A percentile compares a stretch with the other conserved stretches of the same genome.
Evolutionary conservation across 2,888 invertebrate species (phyloP).

Genomic region (Limenitis camilla): DNA sequence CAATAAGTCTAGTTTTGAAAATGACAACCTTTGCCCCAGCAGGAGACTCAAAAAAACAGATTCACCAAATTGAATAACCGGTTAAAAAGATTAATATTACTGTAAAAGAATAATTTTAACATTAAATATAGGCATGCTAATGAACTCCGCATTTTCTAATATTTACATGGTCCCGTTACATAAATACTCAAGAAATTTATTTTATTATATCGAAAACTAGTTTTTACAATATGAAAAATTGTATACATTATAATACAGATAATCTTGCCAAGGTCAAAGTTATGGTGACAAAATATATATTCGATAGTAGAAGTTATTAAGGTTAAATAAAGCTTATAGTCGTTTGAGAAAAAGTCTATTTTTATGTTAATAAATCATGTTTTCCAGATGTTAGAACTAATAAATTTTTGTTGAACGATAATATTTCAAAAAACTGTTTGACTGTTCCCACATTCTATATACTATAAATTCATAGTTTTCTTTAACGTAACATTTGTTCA

Average conservation of each 20-base stretch:
- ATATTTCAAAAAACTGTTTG: too few species aligned
- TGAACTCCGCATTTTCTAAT: background rate
- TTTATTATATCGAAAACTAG: too few species aligned
- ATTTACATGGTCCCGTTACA: background rate
- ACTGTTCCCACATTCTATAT: too few species aligned
- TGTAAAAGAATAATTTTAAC: background rate
- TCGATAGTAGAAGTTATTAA: background rate
- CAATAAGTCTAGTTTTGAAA: too few species aligned
- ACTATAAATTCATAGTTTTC: too few species aligned
- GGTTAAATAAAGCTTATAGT: background rate
- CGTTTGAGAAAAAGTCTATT: too few species aligned
- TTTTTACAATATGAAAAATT: too few species aligned
- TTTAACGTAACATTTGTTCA: too few species aligned
- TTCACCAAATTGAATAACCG: background rate
- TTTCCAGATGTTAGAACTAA: too few species aligned
- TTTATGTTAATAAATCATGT: too few species aligned
- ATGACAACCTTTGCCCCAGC: conserved; percentile 2
- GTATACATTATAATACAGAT: background rate
- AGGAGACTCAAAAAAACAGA: background rate
- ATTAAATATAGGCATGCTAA: background rate
- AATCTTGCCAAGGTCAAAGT: background rate
- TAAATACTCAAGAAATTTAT: background rate
- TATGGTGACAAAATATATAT: background rate
- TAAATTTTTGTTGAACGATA: too few species aligned
- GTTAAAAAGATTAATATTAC: background rate